Percentiles rank a stretch among this genome's conserved stretches.
phyloP scores from a whole-genome alignment of 2,888 invertebrate genomes.

The Schrankia costaestrigalis region DNA sequence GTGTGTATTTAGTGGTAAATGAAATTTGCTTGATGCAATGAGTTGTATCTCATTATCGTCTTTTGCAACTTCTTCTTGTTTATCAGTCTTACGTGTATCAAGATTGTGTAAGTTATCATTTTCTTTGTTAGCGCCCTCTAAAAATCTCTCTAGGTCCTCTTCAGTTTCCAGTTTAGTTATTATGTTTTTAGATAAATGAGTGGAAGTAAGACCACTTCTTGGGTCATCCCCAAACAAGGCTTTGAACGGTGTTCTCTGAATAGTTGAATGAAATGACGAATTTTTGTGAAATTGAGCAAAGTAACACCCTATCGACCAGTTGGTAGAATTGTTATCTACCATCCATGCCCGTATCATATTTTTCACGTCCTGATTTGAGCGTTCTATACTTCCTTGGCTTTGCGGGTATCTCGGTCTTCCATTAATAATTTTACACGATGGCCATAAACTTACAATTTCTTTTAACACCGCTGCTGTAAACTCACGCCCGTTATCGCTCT shows the following conservation, averaged over 20 bases:
- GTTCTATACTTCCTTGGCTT: conserved; percentile 20
- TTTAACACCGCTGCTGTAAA: conserved; percentile 22
- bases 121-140: too few relatives aligned
- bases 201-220: conserved; percentile 7
- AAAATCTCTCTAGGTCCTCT: too few relatives aligned
- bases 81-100: too few relatives aligned
- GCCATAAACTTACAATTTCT: conserved; percentile 24
- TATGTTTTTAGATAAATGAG: background rate
- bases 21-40: too few relatives aligned
- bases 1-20: too few relatives aligned
- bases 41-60: too few relatives aligned
- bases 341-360: conserved; percentile 33
- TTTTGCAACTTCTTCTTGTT: too few relatives aligned
- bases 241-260: conserved; percentile 28
- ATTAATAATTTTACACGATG: conserved; percentile 15
- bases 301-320: conserved; percentile 35
- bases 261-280: conserved; percentile 24
- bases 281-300: conserved; percentile 36
- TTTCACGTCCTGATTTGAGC: conserved; percentile 30
- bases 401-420: conserved; percentile 19
- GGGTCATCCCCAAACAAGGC: conserved; percentile 33
- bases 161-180: background rate
- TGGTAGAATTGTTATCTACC: conserved; percentile 27
- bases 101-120: too few relatives aligned
- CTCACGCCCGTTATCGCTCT: conserved; percentile 15